Percentiles rank a stretch among this genome's conserved stretches.
These are phyloP conservation scores for Jaculus jaculus DNA, from an alignment of 2,113 vertebrate species.

Conservation along the genomic window DNA sequence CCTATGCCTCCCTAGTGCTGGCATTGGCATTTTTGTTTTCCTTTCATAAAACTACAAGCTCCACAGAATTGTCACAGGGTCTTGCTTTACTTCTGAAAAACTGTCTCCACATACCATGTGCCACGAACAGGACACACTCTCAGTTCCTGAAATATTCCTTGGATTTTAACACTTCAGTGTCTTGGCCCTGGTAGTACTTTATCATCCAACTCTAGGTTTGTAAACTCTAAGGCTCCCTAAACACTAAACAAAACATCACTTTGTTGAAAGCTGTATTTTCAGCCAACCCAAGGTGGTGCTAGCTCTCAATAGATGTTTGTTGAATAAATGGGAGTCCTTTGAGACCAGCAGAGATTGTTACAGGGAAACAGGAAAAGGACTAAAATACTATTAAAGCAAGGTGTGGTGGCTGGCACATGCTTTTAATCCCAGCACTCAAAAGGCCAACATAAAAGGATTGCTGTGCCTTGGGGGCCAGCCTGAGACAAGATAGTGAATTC, in stretches of 20 bases:
- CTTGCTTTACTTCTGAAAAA: not conserved
- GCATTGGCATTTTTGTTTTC: not conserved
- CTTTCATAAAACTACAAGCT: not conserved
- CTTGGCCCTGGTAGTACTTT: not conserved
- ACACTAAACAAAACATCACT: not conserved
- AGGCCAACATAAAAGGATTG: too few relatives aligned
- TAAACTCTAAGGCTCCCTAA: not conserved
- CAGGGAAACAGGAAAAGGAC: not conserved
- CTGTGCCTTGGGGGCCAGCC: too few relatives aligned
- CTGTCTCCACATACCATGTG: not conserved
- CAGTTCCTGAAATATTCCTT: not conserved
- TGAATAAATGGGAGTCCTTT: not conserved
- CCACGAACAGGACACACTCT: not conserved
- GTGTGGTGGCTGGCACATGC: too few relatives aligned
- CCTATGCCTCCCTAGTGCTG: too few relatives aligned
- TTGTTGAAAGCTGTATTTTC: not conserved
- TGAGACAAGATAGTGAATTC: too few relatives aligned
- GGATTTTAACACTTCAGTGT: not conserved
- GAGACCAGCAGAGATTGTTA: not conserved
- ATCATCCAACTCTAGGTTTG: not conserved
- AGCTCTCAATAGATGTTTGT: not conserved
- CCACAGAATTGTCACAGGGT: not conserved
- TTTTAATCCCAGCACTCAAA: too few relatives aligned
- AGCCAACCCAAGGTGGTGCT: not conserved
- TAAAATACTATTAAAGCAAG: too few relatives aligned